These are phyloP conservation scores for Pogonomyrmex californicus DNA, from an alignment of 1,140 invertebrate species.

Conservation along the genomic window DNA sequence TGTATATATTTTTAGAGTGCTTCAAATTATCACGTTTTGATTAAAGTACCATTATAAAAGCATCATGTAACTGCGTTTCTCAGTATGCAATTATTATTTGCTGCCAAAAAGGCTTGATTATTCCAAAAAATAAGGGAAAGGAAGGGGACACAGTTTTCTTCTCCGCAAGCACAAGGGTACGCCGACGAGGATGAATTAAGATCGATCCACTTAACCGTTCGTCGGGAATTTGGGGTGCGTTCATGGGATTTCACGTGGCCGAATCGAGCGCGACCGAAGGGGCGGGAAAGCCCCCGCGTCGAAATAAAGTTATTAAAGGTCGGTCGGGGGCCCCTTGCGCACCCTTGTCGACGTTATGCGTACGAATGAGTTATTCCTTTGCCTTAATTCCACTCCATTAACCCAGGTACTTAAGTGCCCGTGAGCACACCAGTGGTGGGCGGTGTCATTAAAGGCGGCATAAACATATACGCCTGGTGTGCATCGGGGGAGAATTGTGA, in stretches of 20 bases:
- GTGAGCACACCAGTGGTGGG: constrained; percentile 53
- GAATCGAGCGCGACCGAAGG: constrained; percentile 40
- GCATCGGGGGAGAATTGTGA: neutral
- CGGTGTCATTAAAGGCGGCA: constrained; percentile 65
- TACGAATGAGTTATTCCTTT: constrained; percentile 77
- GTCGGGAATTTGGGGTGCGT: constrained; percentile 74
- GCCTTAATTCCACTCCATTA: constrained; percentile 76
- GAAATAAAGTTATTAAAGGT: constrained; percentile 77
- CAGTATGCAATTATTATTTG: neutral
- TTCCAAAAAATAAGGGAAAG: constrained; percentile 5
- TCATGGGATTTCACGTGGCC: constrained; percentile 64
- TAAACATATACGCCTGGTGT: constrained; percentile 53
- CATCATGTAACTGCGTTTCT: neutral
- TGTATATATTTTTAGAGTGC: neutral
- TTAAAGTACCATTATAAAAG: neutral
- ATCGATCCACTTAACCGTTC: constrained; percentile 75
- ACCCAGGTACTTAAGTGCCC: constrained; percentile 69
- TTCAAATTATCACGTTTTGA: neutral
- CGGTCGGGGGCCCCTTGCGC: constrained; percentile 12
- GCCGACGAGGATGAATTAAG: constrained; percentile 68
- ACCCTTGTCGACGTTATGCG: constrained; percentile 70
- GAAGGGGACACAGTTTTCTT: constrained; percentile 50
- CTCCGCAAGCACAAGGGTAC: constrained; percentile 12
- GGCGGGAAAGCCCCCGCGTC: constrained; percentile 35
- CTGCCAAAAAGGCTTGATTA: constrained; percentile 20